phyloP scores from a whole-genome alignment of 2,888 invertebrate genomes.

The Darwinula stevensoni region DNA sequence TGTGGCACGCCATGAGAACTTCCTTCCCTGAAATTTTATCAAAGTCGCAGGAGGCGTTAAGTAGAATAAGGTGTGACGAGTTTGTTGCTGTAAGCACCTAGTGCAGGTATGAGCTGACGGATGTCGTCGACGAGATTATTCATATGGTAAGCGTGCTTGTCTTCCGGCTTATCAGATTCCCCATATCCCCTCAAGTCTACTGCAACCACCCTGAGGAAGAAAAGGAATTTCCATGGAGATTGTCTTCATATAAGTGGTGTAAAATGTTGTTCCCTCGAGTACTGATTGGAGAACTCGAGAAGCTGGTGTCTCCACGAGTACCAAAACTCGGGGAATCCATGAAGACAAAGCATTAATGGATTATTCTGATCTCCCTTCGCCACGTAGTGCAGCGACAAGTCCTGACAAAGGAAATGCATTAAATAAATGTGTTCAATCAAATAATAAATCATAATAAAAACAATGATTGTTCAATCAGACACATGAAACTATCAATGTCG shows the following conservation, averaged over 20 bases:
- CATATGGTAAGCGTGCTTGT: conserved; percentile 14
- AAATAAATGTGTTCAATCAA: too few relatives aligned
- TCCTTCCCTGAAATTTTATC: too few relatives aligned
- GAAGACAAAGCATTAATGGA: conserved; percentile 34
- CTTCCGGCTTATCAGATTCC: conserved; percentile 17
- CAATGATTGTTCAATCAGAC: too few relatives aligned
- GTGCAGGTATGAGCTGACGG: conserved; percentile 14
- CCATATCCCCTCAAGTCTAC: conserved; percentile 19
- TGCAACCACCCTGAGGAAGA: conserved; percentile 16
- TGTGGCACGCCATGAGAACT: too few relatives aligned
- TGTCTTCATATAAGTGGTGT: too few relatives aligned
- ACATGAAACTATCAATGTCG: conserved; percentile 1
- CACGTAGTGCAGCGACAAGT: conserved; percentile 32
- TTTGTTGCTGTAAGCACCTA: too few relatives aligned
- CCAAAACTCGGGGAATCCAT: conserved; percentile 50
- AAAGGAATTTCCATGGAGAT: too few relatives aligned
- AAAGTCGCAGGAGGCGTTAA: too few relatives aligned
- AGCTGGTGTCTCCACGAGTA: conserved; percentile 41
- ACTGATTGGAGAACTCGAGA: conserved; percentile 26
- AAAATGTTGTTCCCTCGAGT: too few relatives aligned
- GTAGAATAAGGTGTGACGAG: too few relatives aligned
- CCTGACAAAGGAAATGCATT: too few relatives aligned
- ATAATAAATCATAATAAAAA: too few relatives aligned
- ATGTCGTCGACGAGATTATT: conserved; percentile 15
- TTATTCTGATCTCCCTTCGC: conserved; percentile 29